Percentiles rank a stretch among this genome's conserved stretches.
These are phyloP conservation scores for Hesperia comma DNA, from an alignment of 2,888 invertebrate species.

Conservation along the genomic window DNA sequence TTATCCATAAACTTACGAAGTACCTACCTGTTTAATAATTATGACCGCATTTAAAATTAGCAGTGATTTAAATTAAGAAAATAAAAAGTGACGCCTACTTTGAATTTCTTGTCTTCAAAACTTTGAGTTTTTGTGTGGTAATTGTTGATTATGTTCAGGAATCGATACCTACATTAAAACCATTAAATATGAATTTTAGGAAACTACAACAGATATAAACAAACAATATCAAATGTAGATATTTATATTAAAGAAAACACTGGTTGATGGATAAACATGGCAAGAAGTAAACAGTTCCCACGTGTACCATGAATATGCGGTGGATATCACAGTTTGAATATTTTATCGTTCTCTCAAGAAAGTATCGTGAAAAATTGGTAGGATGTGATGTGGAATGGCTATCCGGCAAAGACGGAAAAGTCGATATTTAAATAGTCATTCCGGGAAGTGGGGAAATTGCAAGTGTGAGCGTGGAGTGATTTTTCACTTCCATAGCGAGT, in stretches of 20 bases:
- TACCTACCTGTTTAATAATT: background rate
- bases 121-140: no score
- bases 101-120: no score
- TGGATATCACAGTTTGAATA: background rate
- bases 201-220: no score
- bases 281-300: no score
- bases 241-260: no score
- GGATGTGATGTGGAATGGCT: conserved; percentile 18
- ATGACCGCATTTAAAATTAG: background rate
- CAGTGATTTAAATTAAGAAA: conserved; percentile 1
- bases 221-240: no score
- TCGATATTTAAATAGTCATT: conserved; percentile 13
- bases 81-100: conserved; percentile 2
- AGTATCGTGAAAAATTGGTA: conserved; percentile 2
- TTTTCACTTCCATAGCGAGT: conserved; percentile 13
- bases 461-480: conserved; percentile 14
- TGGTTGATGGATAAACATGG: no score
- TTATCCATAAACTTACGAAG: conserved; percentile 25
- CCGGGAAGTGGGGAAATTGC: conserved; percentile 32
- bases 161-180: no score
- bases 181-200: no score
- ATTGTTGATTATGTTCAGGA: no score
- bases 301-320: no score
- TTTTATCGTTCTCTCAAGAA: background rate
- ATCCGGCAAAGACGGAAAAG: conserved; percentile 5